A percentile compares a stretch with the other conserved stretches of the same genome.
Conservation (phyloP, 2,797 vertebrate genomes). For the Choloepus didactylus region DNA sequence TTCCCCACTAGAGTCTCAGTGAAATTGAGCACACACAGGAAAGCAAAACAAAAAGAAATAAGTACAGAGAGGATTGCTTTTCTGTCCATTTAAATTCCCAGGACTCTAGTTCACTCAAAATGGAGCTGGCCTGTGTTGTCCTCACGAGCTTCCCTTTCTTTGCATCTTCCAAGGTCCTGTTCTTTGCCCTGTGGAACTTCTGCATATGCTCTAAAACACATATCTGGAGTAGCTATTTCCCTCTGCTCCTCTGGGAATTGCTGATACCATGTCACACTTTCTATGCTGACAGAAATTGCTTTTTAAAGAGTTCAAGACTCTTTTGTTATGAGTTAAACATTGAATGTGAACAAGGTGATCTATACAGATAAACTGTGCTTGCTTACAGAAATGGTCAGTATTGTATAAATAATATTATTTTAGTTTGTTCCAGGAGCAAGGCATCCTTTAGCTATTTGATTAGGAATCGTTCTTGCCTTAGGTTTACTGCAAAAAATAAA, state of each 20-base stretch:
- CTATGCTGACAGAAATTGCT: not conserved
- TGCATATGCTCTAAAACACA: fast-evolving
- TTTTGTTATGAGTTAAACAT: constrained; percentile 18
- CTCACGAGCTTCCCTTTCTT: not conserved
- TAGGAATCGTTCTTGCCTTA: not conserved
- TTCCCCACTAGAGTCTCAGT: not conserved
- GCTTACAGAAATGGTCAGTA: not conserved
- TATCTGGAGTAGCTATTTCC: not conserved
- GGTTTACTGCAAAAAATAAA: not conserved
- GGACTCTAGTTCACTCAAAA: not conserved
- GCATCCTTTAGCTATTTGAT: not conserved
- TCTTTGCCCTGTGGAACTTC: not conserved
- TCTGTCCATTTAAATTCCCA: not conserved
- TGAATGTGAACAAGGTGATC: constrained; percentile 37
- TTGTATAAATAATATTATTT: constrained; percentile 41
- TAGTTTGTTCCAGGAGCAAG: not conserved
- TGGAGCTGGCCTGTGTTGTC: not conserved
- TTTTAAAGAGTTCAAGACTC: constrained; percentile 12
- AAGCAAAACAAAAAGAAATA: not conserved
- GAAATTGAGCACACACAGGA: not conserved
- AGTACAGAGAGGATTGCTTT: not conserved
- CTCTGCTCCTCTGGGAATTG: not conserved
- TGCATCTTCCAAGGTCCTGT: not conserved
- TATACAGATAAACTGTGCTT: not conserved
- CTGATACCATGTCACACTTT: not conserved